Evolutionary conservation across 2,888 invertebrate species (phyloP).

Genomic region (Orthonychiurus folsomi): DNA sequence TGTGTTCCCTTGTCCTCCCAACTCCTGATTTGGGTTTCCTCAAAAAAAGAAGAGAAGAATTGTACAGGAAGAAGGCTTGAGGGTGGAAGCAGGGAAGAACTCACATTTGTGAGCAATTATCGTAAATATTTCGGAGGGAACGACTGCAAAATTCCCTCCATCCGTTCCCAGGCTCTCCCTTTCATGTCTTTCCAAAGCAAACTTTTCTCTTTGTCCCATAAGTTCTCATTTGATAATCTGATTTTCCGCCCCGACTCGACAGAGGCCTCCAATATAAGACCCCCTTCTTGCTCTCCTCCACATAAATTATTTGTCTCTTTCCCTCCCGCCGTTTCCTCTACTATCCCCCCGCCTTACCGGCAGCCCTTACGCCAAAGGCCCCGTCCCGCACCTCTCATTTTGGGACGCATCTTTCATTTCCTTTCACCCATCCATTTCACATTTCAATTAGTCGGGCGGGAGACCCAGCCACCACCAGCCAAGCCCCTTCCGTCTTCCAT

Average conservation of each 20-base stretch:
- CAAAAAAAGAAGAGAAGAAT: not conserved
- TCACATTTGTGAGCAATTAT: conserved; percentile 40
- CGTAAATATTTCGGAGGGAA: conserved; percentile 37
- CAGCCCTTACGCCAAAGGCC: too few species aligned
- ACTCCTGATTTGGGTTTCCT: conserved; percentile 2
- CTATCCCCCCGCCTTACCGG: too few species aligned
- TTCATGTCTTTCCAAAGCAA: conserved; percentile 24
- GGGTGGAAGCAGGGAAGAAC: conserved; percentile 12
- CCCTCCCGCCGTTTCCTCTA: too few species aligned
- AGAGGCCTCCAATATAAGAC: not conserved
- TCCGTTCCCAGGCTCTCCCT: conserved; percentile 25
- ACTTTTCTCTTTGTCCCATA: conserved; percentile 34
- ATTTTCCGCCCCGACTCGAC: conserved; percentile 19
- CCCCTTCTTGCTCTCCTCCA: not conserved
- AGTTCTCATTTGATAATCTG: conserved; percentile 40
- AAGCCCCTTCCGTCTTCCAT: too few species aligned
- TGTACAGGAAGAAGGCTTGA: not conserved
- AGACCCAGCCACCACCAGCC: too few species aligned
- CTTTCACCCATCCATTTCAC: not conserved
- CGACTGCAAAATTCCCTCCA: conserved; percentile 26
- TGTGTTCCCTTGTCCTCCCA: conserved; percentile 4
- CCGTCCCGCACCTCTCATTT: conserved; percentile 1
- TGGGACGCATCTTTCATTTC: not conserved
- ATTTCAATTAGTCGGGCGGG: not conserved
- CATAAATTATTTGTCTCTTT: conserved; percentile 11